Conservation (phyloP, 2,797 vertebrate species). For the Rhincodon typus region DNA sequence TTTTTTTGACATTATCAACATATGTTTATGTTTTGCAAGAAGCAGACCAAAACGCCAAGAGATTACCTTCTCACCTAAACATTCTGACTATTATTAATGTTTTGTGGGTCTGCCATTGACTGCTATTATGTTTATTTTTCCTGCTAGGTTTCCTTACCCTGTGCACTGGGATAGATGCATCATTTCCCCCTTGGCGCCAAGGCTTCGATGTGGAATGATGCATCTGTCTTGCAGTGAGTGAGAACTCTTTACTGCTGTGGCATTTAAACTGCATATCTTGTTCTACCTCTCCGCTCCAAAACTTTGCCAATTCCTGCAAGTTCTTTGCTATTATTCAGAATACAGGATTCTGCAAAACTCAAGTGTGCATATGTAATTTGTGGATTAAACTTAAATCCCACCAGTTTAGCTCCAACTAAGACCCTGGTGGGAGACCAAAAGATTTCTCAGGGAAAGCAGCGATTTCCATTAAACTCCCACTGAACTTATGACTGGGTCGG, state of each 20-base stretch:
- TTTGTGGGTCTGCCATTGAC: not conserved
- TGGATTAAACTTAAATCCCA: not conserved
- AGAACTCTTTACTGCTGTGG: not conserved
- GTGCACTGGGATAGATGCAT: not conserved
- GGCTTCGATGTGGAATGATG: not conserved
- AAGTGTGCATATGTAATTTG: not conserved
- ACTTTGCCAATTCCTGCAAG: not conserved
- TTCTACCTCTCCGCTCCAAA: not conserved
- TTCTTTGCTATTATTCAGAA: not conserved
- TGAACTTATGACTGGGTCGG: not conserved
- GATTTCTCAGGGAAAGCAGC: not conserved
- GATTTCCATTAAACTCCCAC: not conserved
- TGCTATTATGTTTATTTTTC: conserved; percentile 26
- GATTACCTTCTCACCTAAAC: not conserved
- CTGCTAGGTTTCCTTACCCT: not conserved
- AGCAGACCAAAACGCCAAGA: conserved; percentile 26
- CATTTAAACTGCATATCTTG: not conserved
- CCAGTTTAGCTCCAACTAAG: not conserved
- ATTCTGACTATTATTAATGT: not conserved
- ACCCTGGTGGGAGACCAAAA: not conserved
- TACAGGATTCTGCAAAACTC: not conserved
- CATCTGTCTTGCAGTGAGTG: not conserved
- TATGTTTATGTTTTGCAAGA: not conserved
- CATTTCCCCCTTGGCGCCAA: not conserved
- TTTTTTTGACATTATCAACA: not conserved